phyloP scores from a whole-genome alignment of 2,113 vertebrate species.

The Coptodon rendalli region DNA sequence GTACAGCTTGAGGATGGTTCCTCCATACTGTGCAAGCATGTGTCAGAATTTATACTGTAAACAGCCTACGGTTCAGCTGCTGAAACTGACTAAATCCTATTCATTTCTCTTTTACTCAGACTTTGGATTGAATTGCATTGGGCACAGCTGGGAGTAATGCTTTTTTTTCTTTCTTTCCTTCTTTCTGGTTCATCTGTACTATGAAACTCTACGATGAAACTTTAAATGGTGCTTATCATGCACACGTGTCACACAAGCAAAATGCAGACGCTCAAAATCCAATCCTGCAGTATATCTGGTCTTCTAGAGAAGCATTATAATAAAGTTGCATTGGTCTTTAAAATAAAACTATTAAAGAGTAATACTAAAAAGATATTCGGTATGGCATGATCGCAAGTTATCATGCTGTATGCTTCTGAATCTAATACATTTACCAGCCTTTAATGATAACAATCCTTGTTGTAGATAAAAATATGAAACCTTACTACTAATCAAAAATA shows the following conservation, averaged over 20 bases:
- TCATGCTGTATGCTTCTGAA: neutral
- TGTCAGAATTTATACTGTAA: neutral
- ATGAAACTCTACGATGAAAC: neutral
- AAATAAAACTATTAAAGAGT: neutral
- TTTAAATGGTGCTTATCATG: neutral
- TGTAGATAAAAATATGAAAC: neutral
- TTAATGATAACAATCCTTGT: neutral
- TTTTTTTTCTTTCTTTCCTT: rapidly evolving
- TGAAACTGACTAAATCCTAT: neutral
- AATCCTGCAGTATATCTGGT: neutral
- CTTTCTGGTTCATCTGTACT: neutral
- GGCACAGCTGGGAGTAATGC: neutral
- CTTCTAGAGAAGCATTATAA: neutral
- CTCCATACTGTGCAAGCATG: neutral
- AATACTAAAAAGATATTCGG: neutral
- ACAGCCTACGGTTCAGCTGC: neutral
- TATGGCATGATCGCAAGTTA: neutral
- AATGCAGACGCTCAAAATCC: rapidly evolving
- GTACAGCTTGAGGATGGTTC: neutral
- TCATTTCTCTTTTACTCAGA: neutral
- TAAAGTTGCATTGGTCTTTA: neutral
- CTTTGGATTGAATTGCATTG: neutral
- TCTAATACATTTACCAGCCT: neutral
- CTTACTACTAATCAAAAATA: neutral
- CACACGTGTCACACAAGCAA: neutral